phyloP scores from a whole-genome alignment of 2,113 vertebrate species.

The Coregonus clupeaformis region DNA sequence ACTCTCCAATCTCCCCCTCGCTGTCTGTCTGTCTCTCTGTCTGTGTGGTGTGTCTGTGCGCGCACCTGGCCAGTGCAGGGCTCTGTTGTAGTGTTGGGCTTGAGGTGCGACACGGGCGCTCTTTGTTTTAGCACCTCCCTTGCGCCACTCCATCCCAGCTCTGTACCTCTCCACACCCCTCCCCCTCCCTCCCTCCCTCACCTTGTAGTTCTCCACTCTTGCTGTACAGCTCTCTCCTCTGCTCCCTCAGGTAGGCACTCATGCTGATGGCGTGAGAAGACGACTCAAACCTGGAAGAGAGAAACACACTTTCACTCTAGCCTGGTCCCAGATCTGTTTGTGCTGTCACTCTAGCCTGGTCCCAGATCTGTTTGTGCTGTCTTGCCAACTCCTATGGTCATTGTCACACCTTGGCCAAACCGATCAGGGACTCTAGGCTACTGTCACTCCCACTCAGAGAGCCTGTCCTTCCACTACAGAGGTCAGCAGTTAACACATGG shows the following conservation, averaged over 20 bases:
- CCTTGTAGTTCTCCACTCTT: constrained; percentile 98
- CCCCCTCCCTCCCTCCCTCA: constrained; percentile 55
- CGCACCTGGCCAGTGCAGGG: background rate
- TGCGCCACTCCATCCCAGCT: constrained; percentile 14
- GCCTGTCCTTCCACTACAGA: too few species aligned
- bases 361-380: too few species aligned
- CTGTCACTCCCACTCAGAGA: too few species aligned
- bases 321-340: too few species aligned
- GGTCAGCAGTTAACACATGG: too few species aligned
- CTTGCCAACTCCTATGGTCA: too few species aligned
- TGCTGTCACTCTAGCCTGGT: too few species aligned
- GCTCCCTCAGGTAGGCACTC: constrained; percentile 95
- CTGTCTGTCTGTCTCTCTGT: constrained; percentile 35
- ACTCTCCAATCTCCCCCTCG: constrained; percentile 30
- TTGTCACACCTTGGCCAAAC: too few species aligned
- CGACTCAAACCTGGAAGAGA: constrained; percentile 85
- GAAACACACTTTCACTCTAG: background rate
- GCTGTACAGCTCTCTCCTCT: constrained; percentile 95
- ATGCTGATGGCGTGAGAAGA: constrained; percentile 98
- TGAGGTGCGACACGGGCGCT: too few species aligned
- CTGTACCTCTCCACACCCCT: constrained; percentile 6
- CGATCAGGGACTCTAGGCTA: too few species aligned
- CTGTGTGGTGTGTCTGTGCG: constrained; percentile 28
- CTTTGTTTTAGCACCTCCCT: background rate
- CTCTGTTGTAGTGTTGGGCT: background rate